These are phyloP conservation scores for Fulmarus glacialis DNA, from an alignment of 2,113 vertebrate genomes.

Conservation along the genomic window DNA sequence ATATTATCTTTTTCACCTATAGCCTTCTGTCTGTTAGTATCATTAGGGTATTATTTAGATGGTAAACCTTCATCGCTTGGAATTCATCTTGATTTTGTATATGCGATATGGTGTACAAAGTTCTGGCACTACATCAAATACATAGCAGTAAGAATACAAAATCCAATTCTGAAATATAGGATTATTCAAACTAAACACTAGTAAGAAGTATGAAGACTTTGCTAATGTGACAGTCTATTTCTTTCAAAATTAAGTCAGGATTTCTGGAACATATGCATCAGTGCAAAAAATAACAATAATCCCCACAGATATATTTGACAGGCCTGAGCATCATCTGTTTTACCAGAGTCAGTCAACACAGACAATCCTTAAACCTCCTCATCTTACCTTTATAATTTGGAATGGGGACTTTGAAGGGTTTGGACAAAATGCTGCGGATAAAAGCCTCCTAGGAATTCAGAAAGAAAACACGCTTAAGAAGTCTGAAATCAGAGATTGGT, in stretches of 20 bases:
- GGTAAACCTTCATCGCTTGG: background rate
- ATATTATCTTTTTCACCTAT: background rate
- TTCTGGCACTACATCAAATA: conserved; percentile 31
- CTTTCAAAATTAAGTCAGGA: conserved; percentile 3
- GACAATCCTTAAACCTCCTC: background rate
- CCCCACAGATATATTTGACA: background rate
- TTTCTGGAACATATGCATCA: background rate
- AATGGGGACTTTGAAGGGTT: conserved; percentile 95
- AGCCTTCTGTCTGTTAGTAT: background rate
- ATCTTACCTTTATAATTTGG: conserved; percentile 92
- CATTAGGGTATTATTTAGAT: conserved; percentile 4
- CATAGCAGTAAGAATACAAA: conserved; percentile 1
- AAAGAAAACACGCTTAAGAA: conserved; percentile 30
- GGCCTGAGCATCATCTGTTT: background rate
- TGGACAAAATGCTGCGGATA: conserved; percentile 94
- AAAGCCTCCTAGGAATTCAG: conserved; percentile 87
- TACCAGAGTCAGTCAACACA: background rate
- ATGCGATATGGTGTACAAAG: background rate
- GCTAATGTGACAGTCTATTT: background rate
- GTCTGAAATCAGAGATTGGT: background rate
- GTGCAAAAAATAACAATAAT: conserved; percentile 47
- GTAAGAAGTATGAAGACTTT: conserved; percentile 28
- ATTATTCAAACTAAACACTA: conserved; percentile 51
- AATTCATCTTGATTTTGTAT: conserved; percentile 24
- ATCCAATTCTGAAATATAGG: conserved; percentile 21